Evolutionary conservation across 2,113 vertebrate species (phyloP), one percentile per base, ranked within the genome.

Genomic region (Epinephelus cyanopodus): DNA sequence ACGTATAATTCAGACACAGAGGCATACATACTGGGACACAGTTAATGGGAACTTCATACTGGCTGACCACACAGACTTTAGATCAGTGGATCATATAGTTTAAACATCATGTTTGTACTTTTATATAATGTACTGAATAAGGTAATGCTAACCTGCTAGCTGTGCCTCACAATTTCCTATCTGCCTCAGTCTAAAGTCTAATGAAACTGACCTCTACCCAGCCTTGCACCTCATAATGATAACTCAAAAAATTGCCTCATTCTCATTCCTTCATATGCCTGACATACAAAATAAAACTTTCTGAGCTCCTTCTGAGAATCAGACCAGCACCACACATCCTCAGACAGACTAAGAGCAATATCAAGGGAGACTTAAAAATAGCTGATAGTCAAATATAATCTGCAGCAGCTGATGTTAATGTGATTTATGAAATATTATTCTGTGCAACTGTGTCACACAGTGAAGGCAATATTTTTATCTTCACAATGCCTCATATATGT

Each of bases 11-110:
- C 39, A 77, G 25, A 56, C 48, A 67, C 12, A 52, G 27, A 48
- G n/a, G 39, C 23, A 53, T 10, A 74, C 15, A 82, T 12, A 47
- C 29, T 64, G 19, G 78, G 13, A 50, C 21, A 77, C 6, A 33
- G 11, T 19, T 27, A 57, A 13, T 10, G 47, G 33, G 23, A 73
- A 52, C 14, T 14, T 37, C 37, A 6, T 21, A 56, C 48, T 39
- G 37, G 15, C 45, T 66, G 53, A 74, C 62, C n/a, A 56, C 57
- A 76, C 48, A 52, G 68, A 67, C 33, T 42, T 63, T 62, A 65
- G 45, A 85, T 70, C 48, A 68, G n/a, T 52, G 66, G 66, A 71
- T 21, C 8, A 18, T 15, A 21, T 25, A n/a, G 18, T 56, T 63
- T 27, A 39, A 52, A 71, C 50, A 53, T 62, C 33, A 45, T 52